Base-by-base conservation (phyloP, 2,888 invertebrate species). In the Sclerodermus sp. region DNA sequence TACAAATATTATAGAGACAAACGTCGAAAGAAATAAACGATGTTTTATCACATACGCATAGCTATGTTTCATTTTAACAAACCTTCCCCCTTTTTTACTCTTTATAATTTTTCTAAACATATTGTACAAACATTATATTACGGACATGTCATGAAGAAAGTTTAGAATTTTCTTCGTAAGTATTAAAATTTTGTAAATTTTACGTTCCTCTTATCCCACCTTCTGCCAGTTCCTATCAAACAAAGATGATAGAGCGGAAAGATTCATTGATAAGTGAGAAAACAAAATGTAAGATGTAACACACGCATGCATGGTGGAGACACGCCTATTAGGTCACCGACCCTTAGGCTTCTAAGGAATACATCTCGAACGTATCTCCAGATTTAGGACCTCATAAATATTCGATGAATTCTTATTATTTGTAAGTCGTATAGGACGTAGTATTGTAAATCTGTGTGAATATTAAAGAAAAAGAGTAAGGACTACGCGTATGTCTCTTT, bases 1-100 rank as follows among this genome's bases (percentile, higher is more conserved):
- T 77, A 76, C 32, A 64, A 64, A 56, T 74, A 65, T 61, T 76
- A 77, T 46, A 61, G 66, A 32, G 76, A 77, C 31, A 65, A 62
- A 18, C 66, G 58, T 29, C 59, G 50, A 44, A 64, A 60, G 53
- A 60, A 64, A 42, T 60, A 47, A 44, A 45, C 23, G 12, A 4
- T 23, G 3, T 23, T 23, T 23, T 23, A 23, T n/a, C n/a, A n/a
- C n/a, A n/a, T n/a, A n/a, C n/a, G n/a, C n/a, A n/a, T n/a, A n/a
- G n/a, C n/a, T n/a, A n/a, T n/a, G n/a, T n/a, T n/a, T n/a, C n/a
- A n/a, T n/a, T n/a, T n/a, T n/a, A n/a, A n/a, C n/a, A n/a, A n/a
- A n/a, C n/a, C n/a, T n/a, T n/a, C n/a, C n/a, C n/a, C n/a, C n/a
- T n/a, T n/a, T n/a, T n/a, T n/a, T n/a, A n/a, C n/a, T n/a, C n/a